Base-by-base conservation (phyloP, 1,140 invertebrate species). In the Seison nebaliae region DNA sequence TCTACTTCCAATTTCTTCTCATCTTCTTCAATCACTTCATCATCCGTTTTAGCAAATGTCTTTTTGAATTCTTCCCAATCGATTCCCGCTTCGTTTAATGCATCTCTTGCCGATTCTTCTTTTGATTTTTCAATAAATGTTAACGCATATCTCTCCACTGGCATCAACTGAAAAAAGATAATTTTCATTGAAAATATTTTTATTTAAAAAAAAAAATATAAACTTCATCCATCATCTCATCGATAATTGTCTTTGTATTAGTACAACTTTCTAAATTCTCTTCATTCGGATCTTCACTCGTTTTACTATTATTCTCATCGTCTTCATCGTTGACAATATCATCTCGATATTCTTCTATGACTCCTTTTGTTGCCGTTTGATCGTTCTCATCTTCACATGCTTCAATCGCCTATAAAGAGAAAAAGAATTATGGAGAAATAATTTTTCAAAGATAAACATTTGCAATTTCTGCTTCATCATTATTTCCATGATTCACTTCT, bases 381-480 rank as follows among this genome's bases (percentile, higher is more conserved):
- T 93, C 83, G 26, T 72, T 73, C 51, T 84, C 81, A 62, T 93
- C 86, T 60, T 93, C 83, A 74, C 80, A 33, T 76, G 72, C 16
- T 76, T 76, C 20, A 93, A 62, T 30, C 80, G 81, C 52, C 17
- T 12, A 24, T 11, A 24, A 5, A 5, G 5, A 6, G 11, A 24
- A 11, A 11, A 6, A 6, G 5, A 6, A 5, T 15, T 29, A 6
- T 29, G 14, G 28, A 29, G 6, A 15, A 14, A 2, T 3, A 15
- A 9, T 29, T 29, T n/a, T 6, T 14, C 17, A 5, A 2, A 3
- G 14, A 29, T 19, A 12, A 32, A 30, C 28, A 17, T 40, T 32
- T 30, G 33, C 38, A 18, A 40, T 22, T 8, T 33, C 15, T 8
- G 38, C 0, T 14, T 38, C 28, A 11, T 6, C 21, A 1, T 16